phyloP scores from a whole-genome alignment of 2,113 vertebrate genomes.

The Megatriorchis doriae region DNA sequence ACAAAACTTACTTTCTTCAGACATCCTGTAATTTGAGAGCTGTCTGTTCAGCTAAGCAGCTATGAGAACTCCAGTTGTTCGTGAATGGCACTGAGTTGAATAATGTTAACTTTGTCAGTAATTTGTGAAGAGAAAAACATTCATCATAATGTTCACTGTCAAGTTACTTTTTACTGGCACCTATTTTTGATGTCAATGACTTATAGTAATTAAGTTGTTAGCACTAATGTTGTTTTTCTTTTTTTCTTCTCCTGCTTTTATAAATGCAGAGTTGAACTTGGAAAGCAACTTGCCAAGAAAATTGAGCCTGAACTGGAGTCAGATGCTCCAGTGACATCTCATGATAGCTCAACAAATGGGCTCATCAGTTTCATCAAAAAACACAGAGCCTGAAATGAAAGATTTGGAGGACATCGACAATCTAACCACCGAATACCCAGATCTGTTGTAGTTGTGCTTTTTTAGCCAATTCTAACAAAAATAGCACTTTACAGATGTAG shows the following conservation, averaged over 20 bases:
- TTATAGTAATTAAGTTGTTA: background rate
- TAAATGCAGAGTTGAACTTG: slow-evolving; percentile 87
- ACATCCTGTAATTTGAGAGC: background rate
- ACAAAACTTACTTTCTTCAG: background rate
- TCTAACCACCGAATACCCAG: background rate
- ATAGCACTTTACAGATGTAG: slow-evolving; percentile 66
- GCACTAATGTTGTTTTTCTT: background rate
- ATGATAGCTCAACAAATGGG: slow-evolving; percentile 95
- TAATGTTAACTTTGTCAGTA: background rate
- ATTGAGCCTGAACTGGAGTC: slow-evolving; percentile 92
- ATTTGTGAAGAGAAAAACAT: background rate
- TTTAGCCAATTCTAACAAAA: slow-evolving; percentile 61
- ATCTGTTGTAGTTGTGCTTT: slow-evolving; percentile 56
- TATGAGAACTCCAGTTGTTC: background rate
- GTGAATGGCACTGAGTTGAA: background rate
- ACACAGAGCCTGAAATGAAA: slow-evolving; percentile 75
- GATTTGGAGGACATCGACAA: background rate
- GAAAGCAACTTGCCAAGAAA: slow-evolving; percentile 95
- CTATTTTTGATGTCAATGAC: background rate
- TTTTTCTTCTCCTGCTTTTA: background rate
- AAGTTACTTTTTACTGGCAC: background rate
- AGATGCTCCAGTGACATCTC: slow-evolving; percentile 77
- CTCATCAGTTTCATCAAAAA: slow-evolving; percentile 95
- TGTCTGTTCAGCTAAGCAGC: background rate
- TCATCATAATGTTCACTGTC: background rate